Conservation (phyloP, 2,797 vertebrate species). For the Pteronotus mesoamericanus region DNA sequence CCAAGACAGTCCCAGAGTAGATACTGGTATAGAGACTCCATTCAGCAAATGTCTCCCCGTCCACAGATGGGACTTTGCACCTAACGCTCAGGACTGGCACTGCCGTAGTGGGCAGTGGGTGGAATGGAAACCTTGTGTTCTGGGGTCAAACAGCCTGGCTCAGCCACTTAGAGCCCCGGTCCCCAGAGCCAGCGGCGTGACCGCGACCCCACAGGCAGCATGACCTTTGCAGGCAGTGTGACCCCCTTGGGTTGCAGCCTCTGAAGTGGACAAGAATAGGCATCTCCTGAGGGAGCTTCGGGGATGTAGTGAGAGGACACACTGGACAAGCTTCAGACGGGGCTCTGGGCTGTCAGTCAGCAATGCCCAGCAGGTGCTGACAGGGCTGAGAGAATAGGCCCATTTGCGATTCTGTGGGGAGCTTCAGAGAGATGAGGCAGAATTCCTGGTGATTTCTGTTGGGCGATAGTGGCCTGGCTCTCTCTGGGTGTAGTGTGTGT, state of each 20-base stretch:
- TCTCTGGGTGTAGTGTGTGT: accelerated
- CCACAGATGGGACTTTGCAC: accelerated
- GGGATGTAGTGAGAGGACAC: background rate
- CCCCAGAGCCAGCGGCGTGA: background rate
- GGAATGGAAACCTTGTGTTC: accelerated
- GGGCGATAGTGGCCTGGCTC: background rate
- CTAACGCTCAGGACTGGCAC: background rate
- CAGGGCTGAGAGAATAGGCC: accelerated
- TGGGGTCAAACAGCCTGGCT: background rate
- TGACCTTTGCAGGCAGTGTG: background rate
- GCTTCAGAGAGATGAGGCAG: too few relatives aligned
- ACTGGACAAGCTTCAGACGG: accelerated
- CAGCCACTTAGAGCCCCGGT: background rate
- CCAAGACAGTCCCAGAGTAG: background rate
- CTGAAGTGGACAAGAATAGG: accelerated
- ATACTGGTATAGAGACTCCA: background rate
- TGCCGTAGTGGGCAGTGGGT: accelerated
- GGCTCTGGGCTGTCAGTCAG: too few relatives aligned
- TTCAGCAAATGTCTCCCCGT: accelerated
- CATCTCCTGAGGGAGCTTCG: accelerated
- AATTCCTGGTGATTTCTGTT: accelerated
- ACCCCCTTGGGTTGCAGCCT: background rate
- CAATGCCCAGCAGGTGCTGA: accelerated
- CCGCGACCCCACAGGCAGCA: background rate
- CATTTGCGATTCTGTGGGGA: accelerated